Percentiles rank a stretch among this genome's conserved stretches.
These are phyloP conservation scores for Trissolcus japonicus DNA, from an alignment of 2,888 invertebrate genomes.

Conservation along the genomic window DNA sequence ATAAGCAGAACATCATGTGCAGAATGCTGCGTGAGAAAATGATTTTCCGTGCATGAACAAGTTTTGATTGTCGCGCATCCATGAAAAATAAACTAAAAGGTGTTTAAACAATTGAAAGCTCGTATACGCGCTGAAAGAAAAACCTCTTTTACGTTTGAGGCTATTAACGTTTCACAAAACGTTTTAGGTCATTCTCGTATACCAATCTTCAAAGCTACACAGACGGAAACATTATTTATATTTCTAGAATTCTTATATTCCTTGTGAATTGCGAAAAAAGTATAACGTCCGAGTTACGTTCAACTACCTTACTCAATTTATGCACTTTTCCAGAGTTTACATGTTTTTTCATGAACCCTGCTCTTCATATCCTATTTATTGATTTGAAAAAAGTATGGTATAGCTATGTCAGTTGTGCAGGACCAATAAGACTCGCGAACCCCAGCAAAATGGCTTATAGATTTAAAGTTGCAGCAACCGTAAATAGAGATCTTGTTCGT, in stretches of 20 bases:
- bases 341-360: too few species aligned
- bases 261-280: too few species aligned
- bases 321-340: too few species aligned
- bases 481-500: conserved; percentile 63
- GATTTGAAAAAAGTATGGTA: neutral
- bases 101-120: too few species aligned
- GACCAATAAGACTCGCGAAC: conserved; percentile 36
- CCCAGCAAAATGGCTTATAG: conserved; percentile 32
- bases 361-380: too few species aligned
- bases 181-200: conserved; percentile 5
- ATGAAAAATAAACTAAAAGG: conserved; percentile 25
- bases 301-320: too few species aligned
- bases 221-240: neutral
- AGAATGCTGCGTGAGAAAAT: conserved; percentile 20
- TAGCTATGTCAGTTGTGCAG: conserved; percentile 14
- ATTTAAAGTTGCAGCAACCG: conserved; percentile 48
- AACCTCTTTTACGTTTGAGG: neutral
- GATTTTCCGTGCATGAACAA: conserved; percentile 26
- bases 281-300: too few species aligned
- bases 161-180: too few species aligned
- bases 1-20: conserved; percentile 34
- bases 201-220: conserved; percentile 19
- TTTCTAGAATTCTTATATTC: too few species aligned
- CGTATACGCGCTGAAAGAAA: too few species aligned
- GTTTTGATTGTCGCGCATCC: conserved; percentile 20